Conservation (phyloP, 2,797 vertebrate species). For the Cheirogaleus major region DNA sequence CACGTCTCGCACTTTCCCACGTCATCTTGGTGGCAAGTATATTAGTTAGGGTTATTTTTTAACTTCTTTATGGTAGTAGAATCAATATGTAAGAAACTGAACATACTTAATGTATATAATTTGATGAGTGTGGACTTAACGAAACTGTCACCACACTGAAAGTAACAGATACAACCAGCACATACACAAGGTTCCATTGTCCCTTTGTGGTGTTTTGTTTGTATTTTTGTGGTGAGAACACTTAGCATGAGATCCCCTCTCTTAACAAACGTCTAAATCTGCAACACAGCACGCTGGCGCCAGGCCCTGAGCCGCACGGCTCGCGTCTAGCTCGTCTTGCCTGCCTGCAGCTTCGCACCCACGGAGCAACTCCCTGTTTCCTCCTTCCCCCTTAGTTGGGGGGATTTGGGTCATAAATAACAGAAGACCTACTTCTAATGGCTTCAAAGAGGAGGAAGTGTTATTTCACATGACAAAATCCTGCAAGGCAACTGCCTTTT, state of each 20-base stretch:
- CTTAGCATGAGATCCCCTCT: neutral
- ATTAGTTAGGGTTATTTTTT: neutral
- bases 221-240: too few species aligned
- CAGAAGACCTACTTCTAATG: neutral
- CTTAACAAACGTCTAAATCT: neutral
- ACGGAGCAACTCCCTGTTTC: neutral
- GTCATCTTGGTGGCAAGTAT: neutral
- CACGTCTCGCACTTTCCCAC: neutral
- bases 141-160: neutral
- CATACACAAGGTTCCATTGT: neutral
- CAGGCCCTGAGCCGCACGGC: accelerated
- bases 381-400: neutral
- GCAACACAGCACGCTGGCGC: accelerated
- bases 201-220: too few species aligned
- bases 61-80: neutral
- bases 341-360: accelerated
- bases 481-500: neutral
- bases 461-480: neutral
- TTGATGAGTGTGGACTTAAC: too few species aligned
- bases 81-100: neutral
- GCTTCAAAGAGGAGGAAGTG: neutral
- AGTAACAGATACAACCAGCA: too few species aligned
- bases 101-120: too few species aligned
- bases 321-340: accelerated
- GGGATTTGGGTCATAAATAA: neutral